Conservation (phyloP, 2,888 invertebrate genomes). For the Oxyscelio sp. region DNA sequence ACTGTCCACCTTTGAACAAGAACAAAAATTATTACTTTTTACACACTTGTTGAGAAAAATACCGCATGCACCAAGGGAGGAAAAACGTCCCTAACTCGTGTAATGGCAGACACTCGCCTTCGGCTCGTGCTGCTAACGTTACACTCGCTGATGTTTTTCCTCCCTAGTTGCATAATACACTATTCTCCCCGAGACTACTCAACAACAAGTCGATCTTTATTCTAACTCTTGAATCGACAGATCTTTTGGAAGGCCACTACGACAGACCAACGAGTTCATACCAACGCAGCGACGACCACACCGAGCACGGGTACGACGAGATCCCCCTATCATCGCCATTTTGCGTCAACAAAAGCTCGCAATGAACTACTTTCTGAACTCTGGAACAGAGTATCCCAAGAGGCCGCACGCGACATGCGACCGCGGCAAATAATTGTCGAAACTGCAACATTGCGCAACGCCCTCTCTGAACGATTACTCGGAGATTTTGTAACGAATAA, state of each 20-base stretch:
- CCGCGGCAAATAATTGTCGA: slow-evolving; percentile 34
- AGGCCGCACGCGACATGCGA: slow-evolving; percentile 35
- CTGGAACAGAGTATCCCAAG: slow-evolving; percentile 9
- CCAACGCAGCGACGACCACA: slow-evolving; percentile 83
- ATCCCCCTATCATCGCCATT: slow-evolving; percentile 89
- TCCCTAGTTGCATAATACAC: too few species aligned
- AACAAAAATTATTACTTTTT: too few species aligned
- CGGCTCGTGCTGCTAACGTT: too few species aligned
- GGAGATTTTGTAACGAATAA: slow-evolving; percentile 58
- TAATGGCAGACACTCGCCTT: too few species aligned
- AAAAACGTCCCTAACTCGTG: too few species aligned
- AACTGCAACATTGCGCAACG: slow-evolving; percentile 24
- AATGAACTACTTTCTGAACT: slow-evolving; percentile 25
- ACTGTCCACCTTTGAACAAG: too few species aligned
- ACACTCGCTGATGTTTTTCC: too few species aligned
- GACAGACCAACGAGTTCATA: slow-evolving; percentile 88
- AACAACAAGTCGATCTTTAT: too few species aligned
- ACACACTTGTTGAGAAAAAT: too few species aligned
- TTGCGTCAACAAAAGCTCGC: slow-evolving; percentile 74
- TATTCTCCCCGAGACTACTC: too few species aligned
- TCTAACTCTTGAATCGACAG: slow-evolving; percentile 83
- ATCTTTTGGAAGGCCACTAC: slow-evolving; percentile 91
- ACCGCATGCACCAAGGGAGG: too few species aligned
- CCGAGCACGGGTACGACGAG: slow-evolving; percentile 92
- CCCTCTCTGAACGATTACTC: slow-evolving; percentile 21